Percentiles rank a stretch among this genome's conserved stretches.
Evolutionary conservation across 1,140 invertebrate genomes (phyloP).

Genomic region (Helicoverpa zea): DNA sequence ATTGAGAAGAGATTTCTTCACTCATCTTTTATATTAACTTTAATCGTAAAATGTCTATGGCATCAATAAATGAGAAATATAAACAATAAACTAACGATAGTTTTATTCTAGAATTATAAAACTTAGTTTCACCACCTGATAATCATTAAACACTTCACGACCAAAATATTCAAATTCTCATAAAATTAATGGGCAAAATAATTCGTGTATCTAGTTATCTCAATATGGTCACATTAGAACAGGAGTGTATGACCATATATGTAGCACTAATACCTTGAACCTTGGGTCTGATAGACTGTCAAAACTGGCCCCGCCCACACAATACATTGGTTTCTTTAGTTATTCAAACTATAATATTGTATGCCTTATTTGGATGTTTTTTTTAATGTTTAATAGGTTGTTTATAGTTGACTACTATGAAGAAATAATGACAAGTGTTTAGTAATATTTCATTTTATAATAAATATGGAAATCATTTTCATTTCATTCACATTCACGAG

Average conservation of each 20-base stretch:
- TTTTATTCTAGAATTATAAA: too few species aligned
- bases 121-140: not conserved
- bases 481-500: too few species aligned
- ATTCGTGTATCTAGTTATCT: not conserved
- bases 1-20: too few species aligned
- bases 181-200: slow-evolving; percentile 18
- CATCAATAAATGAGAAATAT: too few species aligned
- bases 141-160: not conserved
- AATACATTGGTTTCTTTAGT: slow-evolving; percentile 14
- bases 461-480: not conserved
- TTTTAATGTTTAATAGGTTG: slow-evolving; percentile 7
- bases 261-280: not conserved
- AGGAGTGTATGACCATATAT: slow-evolving; percentile 23
- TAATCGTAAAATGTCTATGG: too few species aligned
- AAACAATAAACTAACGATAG: too few species aligned
- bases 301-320: slow-evolving; percentile 33
- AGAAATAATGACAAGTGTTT: not conserved
- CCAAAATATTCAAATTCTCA: slow-evolving; percentile 4
- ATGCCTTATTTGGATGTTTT: slow-evolving; percentile 27
- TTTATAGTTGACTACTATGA: not conserved
- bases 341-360: slow-evolving; percentile 21
- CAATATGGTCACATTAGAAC: not conserved
- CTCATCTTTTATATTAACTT: too few species aligned
- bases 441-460: not conserved
- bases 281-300: slow-evolving; percentile 16